These are phyloP conservation scores for Siniperca undulata DNA, from an alignment of 2,797 vertebrate genomes.

Conservation along the genomic window DNA sequence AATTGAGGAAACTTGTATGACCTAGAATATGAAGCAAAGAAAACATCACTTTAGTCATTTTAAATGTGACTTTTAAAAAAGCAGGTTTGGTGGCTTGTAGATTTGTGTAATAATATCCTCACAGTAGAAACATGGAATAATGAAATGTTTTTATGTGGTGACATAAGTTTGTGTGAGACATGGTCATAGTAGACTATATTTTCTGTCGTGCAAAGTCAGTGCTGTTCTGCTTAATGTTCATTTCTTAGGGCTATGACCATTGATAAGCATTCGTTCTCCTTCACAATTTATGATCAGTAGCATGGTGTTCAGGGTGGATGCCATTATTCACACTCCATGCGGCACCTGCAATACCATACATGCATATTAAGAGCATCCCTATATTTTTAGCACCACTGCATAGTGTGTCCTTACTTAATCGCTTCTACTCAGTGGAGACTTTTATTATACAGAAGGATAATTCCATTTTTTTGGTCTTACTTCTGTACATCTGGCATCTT, in stretches of 20 bases:
- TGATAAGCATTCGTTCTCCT: conserved; percentile 19
- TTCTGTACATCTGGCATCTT: background rate
- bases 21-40: background rate
- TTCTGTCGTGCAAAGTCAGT: background rate
- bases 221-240: background rate
- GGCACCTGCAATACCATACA: background rate
- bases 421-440: background rate
- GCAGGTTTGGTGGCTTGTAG: background rate
- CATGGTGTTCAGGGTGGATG: conserved; percentile 7
- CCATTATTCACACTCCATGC: conserved; percentile 25
- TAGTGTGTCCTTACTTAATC: background rate
- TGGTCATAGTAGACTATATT: background rate
- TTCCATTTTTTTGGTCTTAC: background rate
- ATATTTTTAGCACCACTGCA: conserved; percentile 12
- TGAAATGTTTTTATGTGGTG: conserved; percentile 4
- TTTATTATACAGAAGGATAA: background rate
- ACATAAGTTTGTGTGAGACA: background rate
- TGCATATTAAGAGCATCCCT: background rate
- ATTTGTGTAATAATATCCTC: background rate
- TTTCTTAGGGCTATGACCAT: background rate
- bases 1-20: background rate
- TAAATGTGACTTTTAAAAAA: background rate
- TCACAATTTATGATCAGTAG: conserved; percentile 7
- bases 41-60: background rate
- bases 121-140: background rate